Evolutionary conservation across 2,888 invertebrate species (phyloP).

Genomic region (Drosophila hamatofila): DNA sequence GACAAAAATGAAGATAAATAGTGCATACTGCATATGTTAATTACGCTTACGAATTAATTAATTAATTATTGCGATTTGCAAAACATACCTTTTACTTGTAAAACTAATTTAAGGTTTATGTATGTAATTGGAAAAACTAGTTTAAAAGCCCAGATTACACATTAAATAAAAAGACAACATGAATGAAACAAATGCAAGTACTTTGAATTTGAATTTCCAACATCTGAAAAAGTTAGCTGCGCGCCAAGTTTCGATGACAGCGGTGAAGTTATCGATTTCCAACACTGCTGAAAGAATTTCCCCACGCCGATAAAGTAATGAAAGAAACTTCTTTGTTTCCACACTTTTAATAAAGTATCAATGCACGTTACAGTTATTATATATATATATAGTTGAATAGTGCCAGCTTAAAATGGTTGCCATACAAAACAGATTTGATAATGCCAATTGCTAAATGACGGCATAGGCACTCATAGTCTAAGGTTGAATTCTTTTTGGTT

Average conservation of each 20-base stretch:
- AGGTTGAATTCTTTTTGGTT: slow-evolving; percentile 1
- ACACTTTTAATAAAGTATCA: slow-evolving; percentile 39
- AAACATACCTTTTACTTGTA: slow-evolving; percentile 56
- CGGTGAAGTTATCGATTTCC: background rate
- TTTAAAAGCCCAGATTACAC: slow-evolving; percentile 50
- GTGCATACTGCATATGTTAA: slow-evolving; percentile 53
- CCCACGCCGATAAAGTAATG: background rate
- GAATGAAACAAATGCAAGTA: slow-evolving; percentile 38
- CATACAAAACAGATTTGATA: slow-evolving; percentile 22
- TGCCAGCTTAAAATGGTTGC: slow-evolving; percentile 18
- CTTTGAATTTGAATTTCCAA: background rate
- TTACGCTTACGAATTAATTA: slow-evolving; percentile 55
- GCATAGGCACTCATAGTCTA: slow-evolving; percentile 34
- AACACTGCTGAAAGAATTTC: background rate
- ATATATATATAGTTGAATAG: background rate
- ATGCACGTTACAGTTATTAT: slow-evolving; percentile 5
- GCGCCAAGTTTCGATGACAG: slow-evolving; percentile 2
- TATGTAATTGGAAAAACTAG: slow-evolving; percentile 60
- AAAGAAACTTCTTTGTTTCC: slow-evolving; percentile 9
- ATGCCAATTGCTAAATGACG: slow-evolving; percentile 5
- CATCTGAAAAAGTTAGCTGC: background rate
- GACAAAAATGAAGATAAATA: slow-evolving; percentile 19
- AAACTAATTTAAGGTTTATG: slow-evolving; percentile 54
- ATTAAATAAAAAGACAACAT: slow-evolving; percentile 45
- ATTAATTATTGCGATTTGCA: slow-evolving; percentile 53